Base-by-base conservation (phyloP, 2,113 vertebrate genomes). In the Callithrix jacchus region DNA sequence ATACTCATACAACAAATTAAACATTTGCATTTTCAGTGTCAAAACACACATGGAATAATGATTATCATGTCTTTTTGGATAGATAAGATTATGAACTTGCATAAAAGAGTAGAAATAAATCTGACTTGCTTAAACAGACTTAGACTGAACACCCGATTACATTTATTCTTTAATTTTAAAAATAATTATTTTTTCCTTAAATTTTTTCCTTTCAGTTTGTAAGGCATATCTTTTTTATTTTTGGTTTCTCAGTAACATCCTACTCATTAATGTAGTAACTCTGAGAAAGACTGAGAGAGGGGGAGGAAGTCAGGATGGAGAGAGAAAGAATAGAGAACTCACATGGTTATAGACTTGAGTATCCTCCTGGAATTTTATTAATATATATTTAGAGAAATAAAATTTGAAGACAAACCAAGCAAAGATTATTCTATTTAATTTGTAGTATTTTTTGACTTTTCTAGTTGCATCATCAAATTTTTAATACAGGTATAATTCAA, bases 11-110 rank as follows among this genome's bases (percentile, higher is more conserved):
- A 45, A 14, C 42, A 87, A 23, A 83, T 84, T 21, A 89, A 91
- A 40, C 80, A 68, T 87, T 97, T 92, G 56, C 42, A 68, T 95
- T 96, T 93, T n/a, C 27, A 37, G 37, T 86, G 47, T 89, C 37
- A 61, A 54, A 73, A 40, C 32, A 79, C 49, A 52, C 1, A 6
- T 8, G 5, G 12, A 70, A 58, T 91, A 77, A 86, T 56, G n/a
- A 93, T 35, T 76, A 40, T 61, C 35, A 1, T 68, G n/a, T 84
- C 18, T 91, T 88, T 94, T 93, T 58, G 85, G 54, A 49, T 73
- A 74, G 76, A 47, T 83, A 56, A 79, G 64, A 79, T n/a, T 80
- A 68, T 82, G 73, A 90, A 92, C 94, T 70, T 93, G 30, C 16
- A 32, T 91, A 45, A 54, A 88, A 80, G 54, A 74, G 13, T 87